Evolutionary conservation across 2,888 invertebrate species (phyloP), one percentile per base, ranked within the genome.

Genomic region (Acleris holmiana): DNA sequence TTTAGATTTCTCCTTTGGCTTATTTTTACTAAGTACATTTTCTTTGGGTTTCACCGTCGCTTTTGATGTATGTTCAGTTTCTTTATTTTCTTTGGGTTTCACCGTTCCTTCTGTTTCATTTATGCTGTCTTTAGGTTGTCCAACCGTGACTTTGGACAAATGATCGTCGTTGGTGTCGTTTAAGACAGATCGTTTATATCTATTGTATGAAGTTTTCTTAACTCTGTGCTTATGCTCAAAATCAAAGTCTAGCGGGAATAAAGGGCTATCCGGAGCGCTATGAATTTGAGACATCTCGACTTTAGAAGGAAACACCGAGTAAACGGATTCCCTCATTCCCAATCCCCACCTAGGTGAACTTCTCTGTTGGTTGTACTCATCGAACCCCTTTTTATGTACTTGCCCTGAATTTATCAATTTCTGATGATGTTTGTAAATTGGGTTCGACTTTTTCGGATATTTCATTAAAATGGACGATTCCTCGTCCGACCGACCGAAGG

Each of bases 181-280:
- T n/a, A n/a, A 18, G 15, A 2, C 13, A 23, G 41, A 55, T 25
- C 64, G 58, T 17, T 64, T 64, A 17, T 10, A 41, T 15, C 64
- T 58, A 67, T 74, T 18, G 0, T 77, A 70, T 15, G 84, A 64
- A 6, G 80, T 71, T 71, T 85, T 90, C 66, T 87, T 86, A 0
- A 84, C 77, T 63, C 84, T 78, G 0, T 71, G 23, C 51, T 80
- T 85, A 35, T 72, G 70, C 4, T 79, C 74, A 2, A 35, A 40
- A 5, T 46, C 40, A 2, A 68, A 61, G 2, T 78, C 77, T 2
- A 72, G 40, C 4, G 79, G 76, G 47, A 86, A 85, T 57, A 78
- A 79, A 0, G 78, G 79, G 48, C 83, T 87, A 2, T 84, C 80
- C 0, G 84, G 82, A 0, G 79, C 68, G 21, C 15, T 17, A 7